Conservation (phyloP, 2,888 invertebrate genomes). For the Xylophagus ater region DNA sequence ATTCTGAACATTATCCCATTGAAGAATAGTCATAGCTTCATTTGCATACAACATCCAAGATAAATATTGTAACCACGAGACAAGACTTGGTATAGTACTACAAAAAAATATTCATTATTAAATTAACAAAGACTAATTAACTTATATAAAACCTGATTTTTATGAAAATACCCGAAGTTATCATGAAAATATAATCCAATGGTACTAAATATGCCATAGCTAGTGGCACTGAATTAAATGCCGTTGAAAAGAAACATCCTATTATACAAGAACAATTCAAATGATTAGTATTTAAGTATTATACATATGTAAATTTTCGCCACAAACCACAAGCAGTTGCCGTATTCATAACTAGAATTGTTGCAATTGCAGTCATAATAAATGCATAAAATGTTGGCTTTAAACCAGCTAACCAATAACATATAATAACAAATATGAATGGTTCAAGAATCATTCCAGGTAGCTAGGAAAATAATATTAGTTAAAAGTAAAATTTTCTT, state of each 20-base stretch:
- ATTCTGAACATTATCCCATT: constrained; percentile 61
- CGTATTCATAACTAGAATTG: constrained; percentile 72
- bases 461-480: constrained; percentile 45
- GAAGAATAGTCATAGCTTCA: constrained; percentile 69
- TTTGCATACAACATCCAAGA: constrained; percentile 83
- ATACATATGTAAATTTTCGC: neutral
- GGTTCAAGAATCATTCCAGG: constrained; percentile 80
- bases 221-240: constrained; percentile 65
- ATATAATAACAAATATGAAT: constrained; percentile 63
- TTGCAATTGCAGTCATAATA: constrained; percentile 53
- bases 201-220: constrained; percentile 79
- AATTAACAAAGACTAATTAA: neutral
- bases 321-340: constrained; percentile 69
- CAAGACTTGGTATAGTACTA: constrained; percentile 57
- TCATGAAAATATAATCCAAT: constrained; percentile 76
- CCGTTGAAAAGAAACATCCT: constrained; percentile 77
- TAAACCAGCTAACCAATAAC: constrained; percentile 82
- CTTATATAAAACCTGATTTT: constrained; percentile 56
- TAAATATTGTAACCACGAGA: constrained; percentile 66
- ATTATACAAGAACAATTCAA: too few relatives aligned
- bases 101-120: constrained; percentile 9
- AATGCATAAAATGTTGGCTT: constrained; percentile 56
- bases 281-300: neutral
- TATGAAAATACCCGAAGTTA: constrained; percentile 75
- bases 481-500: constrained; percentile 7